A percentile compares a stretch with the other conserved stretches of the same genome.
Evolutionary conservation across 2,797 vertebrate species (phyloP).

Genomic region (Alfaro cultratus): DNA sequence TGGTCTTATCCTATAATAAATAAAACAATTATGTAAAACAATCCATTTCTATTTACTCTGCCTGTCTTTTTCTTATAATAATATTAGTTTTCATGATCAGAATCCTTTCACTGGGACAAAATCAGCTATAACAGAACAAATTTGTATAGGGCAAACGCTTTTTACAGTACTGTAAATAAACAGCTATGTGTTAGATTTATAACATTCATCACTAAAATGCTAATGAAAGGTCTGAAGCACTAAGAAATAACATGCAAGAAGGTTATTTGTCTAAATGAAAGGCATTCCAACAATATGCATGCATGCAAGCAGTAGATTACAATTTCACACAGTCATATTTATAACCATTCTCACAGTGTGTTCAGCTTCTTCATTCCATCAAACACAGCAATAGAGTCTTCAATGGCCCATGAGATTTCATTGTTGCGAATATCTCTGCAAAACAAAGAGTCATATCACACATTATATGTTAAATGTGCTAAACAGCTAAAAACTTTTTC

Average conservation of each 20-base stretch:
- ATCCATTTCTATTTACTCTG: not conserved
- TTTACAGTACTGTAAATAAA: not conserved
- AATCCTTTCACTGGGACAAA: not conserved
- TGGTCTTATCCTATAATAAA: not conserved
- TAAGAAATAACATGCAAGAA: not conserved
- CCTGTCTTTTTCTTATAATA: not conserved
- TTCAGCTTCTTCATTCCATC: conserved; percentile 90
- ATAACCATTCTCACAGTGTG: conserved; percentile 85
- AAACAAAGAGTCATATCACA: conserved; percentile 45
- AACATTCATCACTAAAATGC: not conserved
- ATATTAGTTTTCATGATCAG: not conserved
- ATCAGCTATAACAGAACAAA: not conserved
- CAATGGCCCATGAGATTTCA: conserved; percentile 97
- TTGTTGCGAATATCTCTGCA: conserved; percentile 94
- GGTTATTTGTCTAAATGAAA: not conserved
- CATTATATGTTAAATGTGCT: conserved; percentile 2
- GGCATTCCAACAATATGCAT: not conserved
- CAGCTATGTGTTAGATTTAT: not conserved
- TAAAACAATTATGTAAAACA: not conserved
- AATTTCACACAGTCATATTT: not conserved
- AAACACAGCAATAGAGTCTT: conserved; percentile 93
- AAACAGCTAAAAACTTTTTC: conserved; percentile 1
- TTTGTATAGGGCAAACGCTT: not conserved
- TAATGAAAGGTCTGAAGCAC: not conserved
- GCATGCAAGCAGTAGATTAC: not conserved